These are phyloP conservation scores for Eretmocerus hayati DNA, from an alignment of 2,888 invertebrate genomes.

Conservation along the genomic window DNA sequence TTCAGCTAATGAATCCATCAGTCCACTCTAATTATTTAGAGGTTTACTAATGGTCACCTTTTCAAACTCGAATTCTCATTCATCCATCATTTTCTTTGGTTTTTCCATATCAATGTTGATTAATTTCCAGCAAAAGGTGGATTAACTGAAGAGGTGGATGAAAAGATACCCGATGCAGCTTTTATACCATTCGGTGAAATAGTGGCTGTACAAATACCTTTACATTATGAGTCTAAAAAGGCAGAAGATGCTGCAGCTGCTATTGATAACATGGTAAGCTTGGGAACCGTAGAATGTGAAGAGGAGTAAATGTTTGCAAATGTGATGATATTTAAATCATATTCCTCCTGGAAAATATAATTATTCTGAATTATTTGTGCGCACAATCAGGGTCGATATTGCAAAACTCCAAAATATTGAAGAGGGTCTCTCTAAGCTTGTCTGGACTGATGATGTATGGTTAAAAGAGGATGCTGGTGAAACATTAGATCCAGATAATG, in stretches of 20 bases:
- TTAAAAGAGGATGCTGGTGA: slow-evolving; percentile 95
- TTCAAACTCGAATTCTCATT: no score
- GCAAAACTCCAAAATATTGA: slow-evolving; percentile 96
- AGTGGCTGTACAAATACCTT: slow-evolving; percentile 94
- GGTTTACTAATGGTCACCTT: no score
- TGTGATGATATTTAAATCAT: slow-evolving; percentile 1
- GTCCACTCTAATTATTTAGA: no score
- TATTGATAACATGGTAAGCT: slow-evolving; percentile 97
- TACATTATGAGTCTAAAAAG: slow-evolving; percentile 95
- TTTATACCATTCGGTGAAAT: slow-evolving; percentile 99
- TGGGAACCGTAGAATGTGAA: no score
- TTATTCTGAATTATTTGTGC: slow-evolving; percentile 94
- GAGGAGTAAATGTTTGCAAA: no score
- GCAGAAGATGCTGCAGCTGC: slow-evolving; percentile 98
- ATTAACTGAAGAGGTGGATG: slow-evolving; percentile 90
- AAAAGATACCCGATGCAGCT: slow-evolving; percentile 90
- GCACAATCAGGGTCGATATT: slow-evolving; percentile 91
- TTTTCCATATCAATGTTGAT: no score
- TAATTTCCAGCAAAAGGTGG: slow-evolving; percentile 64
- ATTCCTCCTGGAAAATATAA: slow-evolving; percentile 61
- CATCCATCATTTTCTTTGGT: no score
- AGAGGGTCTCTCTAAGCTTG: slow-evolving; percentile 89
- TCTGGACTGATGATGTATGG: slow-evolving; percentile 99
- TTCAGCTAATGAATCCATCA: no score
- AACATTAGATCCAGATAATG: slow-evolving; percentile 57